phyloP scores from a whole-genome alignment of 2,888 invertebrate genomes.

The Pyrochroa serraticornis region DNA sequence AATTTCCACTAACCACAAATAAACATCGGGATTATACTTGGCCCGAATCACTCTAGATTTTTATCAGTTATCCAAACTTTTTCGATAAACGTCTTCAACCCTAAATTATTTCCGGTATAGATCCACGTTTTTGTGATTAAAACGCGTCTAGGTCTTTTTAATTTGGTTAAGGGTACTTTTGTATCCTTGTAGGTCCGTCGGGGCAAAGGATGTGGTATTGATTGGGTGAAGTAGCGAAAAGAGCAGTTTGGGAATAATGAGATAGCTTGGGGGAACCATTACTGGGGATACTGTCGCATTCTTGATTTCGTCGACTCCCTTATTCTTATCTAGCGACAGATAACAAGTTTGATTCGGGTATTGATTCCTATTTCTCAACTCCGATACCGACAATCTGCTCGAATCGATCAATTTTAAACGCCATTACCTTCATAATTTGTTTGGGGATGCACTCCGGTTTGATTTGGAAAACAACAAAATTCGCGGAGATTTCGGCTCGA shows the following conservation, averaged over 20 bases:
- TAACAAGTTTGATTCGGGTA: slow-evolving; percentile 35
- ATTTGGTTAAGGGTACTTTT: neutral
- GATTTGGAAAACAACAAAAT: too few relatives aligned
- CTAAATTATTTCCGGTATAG: neutral
- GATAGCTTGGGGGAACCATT: slow-evolving; percentile 44
- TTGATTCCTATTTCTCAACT: slow-evolving; percentile 36
- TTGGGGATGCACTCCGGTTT: too few relatives aligned
- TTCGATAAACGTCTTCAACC: slow-evolving; percentile 20
- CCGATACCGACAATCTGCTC: slow-evolving; percentile 23
- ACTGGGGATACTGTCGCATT: slow-evolving; percentile 42
- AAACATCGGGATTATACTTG: slow-evolving; percentile 19
- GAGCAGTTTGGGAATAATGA: slow-evolving; percentile 42
- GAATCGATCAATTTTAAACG: slow-evolving; percentile 10
- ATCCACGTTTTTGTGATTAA: too few relatives aligned
- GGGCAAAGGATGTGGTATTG: slow-evolving; percentile 34
- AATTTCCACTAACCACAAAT: slow-evolving; percentile 21
- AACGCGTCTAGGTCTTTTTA: neutral
- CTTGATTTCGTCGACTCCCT: slow-evolving; percentile 42
- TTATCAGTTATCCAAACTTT: slow-evolving; percentile 24
- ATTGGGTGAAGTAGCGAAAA: slow-evolving; percentile 41
- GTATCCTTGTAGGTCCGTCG: slow-evolving; percentile 19
- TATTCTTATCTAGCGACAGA: slow-evolving; percentile 34
- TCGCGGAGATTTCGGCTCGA: too few relatives aligned
- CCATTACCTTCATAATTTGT: slow-evolving; percentile 7
- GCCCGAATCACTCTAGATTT: slow-evolving; percentile 19